phyloP scores from a whole-genome alignment of 2,888 invertebrate genomes.

The Thumatha senex region DNA sequence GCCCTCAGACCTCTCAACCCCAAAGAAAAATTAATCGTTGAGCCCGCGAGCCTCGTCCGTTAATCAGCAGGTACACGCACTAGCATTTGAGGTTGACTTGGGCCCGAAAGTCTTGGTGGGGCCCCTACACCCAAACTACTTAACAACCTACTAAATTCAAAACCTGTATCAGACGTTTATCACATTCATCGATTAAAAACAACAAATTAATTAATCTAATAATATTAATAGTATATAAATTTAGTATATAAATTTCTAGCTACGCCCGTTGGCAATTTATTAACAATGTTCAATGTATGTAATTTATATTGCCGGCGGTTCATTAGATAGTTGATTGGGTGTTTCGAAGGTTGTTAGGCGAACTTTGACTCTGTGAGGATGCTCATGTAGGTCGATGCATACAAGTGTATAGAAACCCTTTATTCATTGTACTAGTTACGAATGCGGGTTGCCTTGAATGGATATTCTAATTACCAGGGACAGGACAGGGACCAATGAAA shows the following conservation, averaged over 20 bases:
- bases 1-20: too few species aligned
- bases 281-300: slow-evolving; percentile 32
- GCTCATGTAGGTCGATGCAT: slow-evolving; percentile 43
- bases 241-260: slow-evolving; percentile 24
- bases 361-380: slow-evolving; percentile 68
- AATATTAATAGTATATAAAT: slow-evolving; percentile 3
- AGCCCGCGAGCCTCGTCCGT: too few species aligned
- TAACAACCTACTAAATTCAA: not conserved
- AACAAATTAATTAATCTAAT: slow-evolving; percentile 5
- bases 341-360: slow-evolving; percentile 64
- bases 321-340: slow-evolving; percentile 78
- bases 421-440: slow-evolving; percentile 24
- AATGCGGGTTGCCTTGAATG: not conserved
- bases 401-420: slow-evolving; percentile 31
- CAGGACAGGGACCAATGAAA: too few species aligned
- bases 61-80: too few species aligned
- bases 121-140: too few species aligned
- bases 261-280: slow-evolving; percentile 35
- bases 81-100: too few species aligned
- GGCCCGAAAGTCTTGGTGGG: too few species aligned
- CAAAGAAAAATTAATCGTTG: too few species aligned
- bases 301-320: slow-evolving; percentile 44
- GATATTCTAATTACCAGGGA: not conserved
- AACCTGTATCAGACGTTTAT: not conserved
- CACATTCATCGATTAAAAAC: not conserved